Percentiles rank a stretch among this genome's conserved stretches.
Conservation (phyloP, 2,888 invertebrate genomes). For the Incurvaria masculella region DNA sequence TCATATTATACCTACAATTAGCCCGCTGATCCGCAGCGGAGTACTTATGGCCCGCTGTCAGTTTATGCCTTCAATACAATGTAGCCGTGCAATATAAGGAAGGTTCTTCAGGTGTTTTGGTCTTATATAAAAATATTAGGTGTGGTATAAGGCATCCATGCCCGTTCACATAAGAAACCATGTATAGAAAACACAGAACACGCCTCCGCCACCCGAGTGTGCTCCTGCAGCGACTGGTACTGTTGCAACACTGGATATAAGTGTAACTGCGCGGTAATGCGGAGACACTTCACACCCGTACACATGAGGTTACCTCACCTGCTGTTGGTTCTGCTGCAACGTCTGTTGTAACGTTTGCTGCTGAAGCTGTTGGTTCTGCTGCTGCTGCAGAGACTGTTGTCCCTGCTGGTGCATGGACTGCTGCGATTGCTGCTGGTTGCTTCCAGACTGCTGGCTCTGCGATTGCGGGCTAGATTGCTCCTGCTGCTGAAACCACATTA, state of each 20-base stretch:
- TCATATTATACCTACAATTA: too few species aligned
- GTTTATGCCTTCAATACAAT: too few species aligned
- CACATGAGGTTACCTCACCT: conserved; percentile 34
- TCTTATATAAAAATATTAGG: too few species aligned
- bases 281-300: conserved; percentile 25
- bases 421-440: conserved; percentile 46
- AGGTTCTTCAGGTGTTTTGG: too few species aligned
- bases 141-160: too few species aligned
- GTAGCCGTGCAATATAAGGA: too few species aligned
- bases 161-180: conserved; percentile 19
- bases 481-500: conserved; percentile 43
- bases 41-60: too few species aligned
- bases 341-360: conserved; percentile 29
- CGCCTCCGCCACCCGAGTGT: conserved; percentile 43
- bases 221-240: conserved; percentile 44
- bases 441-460: conserved; percentile 34
- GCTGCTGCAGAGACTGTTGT: conserved; percentile 37
- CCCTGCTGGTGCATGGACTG: conserved; percentile 33
- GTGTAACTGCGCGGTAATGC: conserved; percentile 47
- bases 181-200: conserved; percentile 29
- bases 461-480: conserved; percentile 46
- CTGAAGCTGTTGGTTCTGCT: conserved; percentile 36
- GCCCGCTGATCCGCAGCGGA: too few species aligned
- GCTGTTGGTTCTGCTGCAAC: too few species aligned
- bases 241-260: conserved; percentile 42